Base-by-base conservation (phyloP, 1,140 invertebrate genomes). In the Oryzaephilus surinamensis region DNA sequence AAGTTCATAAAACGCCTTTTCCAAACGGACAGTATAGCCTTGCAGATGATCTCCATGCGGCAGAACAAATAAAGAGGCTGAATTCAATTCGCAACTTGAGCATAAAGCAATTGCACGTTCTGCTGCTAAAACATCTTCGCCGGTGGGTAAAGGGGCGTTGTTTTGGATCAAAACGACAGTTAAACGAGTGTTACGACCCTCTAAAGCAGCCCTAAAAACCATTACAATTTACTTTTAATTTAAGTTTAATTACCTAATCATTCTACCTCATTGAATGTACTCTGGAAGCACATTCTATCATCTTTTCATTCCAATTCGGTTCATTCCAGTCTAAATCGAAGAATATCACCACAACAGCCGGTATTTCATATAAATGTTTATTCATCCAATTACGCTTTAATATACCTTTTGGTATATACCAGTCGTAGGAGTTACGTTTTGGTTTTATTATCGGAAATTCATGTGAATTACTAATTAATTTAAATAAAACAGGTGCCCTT, bases 321-420 rank as follows among this genome's bases (percentile, higher is more conserved):
- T 97, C 91, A 61, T 93, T 89, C 95, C 95, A 98, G 67, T 98
- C 92, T 50, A 98, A 74, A 57, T 98, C 93, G 64, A 89, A 91
- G 62, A 98, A 99, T 21, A 94, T 74, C 6, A 96, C 89, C 32
- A 96, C 79, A 1, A 97, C 80, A 3, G 92, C 82, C 11, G 96
- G 94, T 45, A 98, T 74, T 31, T 88, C 71, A 50, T 84, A 76
- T 5, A 96, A 67, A 62, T 98, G 90, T 68, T 99, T 99, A 6
- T 79, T 72, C 70, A 97, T 84, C 96, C 96, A 99, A 55, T 90
- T 89, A 6, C 79, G 77, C 60, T 97, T 97, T 2, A 99, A 66
- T 43, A 98, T 92, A 17, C 95, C 95, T 67, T 94, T 95, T 0
- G 93, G 91, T 52, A 92, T 83, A 55, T 96, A 95, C 81, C 87